phyloP scores from a whole-genome alignment of 2,113 vertebrate genomes.

The Calonectris borealis region DNA sequence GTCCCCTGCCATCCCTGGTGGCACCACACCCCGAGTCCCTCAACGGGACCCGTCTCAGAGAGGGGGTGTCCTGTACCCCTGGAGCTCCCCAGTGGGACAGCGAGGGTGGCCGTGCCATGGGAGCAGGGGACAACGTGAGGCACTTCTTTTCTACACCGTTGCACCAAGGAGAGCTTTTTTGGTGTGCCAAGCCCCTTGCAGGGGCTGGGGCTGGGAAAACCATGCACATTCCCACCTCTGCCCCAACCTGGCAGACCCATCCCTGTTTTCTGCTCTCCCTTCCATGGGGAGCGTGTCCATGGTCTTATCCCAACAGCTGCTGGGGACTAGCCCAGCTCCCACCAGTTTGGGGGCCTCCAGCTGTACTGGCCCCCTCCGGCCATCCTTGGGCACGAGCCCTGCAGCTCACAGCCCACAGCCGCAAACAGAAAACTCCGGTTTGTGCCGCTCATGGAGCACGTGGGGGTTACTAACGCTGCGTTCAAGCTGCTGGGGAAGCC shows the following conservation, averaged over 20 bases:
- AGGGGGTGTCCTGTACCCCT: background rate
- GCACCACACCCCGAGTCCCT: fast-evolving
- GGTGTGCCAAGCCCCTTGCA: background rate
- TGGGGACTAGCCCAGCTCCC: background rate
- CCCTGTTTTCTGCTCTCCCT: background rate
- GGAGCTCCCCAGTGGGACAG: fast-evolving
- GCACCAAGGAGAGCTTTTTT: background rate
- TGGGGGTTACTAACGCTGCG: background rate
- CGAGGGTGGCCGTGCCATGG: fast-evolving
- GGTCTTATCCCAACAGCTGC: background rate
- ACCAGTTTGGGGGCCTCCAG: background rate
- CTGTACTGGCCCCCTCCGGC: background rate
- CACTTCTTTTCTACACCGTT: background rate
- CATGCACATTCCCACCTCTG: fast-evolving
- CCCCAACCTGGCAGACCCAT: background rate
- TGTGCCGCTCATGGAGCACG: background rate
- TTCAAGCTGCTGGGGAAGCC: background rate
- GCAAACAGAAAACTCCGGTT: background rate
- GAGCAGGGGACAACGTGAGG: fast-evolving
- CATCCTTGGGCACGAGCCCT: background rate
- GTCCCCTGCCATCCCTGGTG: background rate
- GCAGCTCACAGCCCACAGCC: no score
- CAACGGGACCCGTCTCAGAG: background rate
- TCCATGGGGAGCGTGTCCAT: fast-evolving
- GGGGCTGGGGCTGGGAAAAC: background rate